Evolutionary conservation across 1,140 invertebrate species (phyloP).

Genomic region (Asobara japonica): DNA sequence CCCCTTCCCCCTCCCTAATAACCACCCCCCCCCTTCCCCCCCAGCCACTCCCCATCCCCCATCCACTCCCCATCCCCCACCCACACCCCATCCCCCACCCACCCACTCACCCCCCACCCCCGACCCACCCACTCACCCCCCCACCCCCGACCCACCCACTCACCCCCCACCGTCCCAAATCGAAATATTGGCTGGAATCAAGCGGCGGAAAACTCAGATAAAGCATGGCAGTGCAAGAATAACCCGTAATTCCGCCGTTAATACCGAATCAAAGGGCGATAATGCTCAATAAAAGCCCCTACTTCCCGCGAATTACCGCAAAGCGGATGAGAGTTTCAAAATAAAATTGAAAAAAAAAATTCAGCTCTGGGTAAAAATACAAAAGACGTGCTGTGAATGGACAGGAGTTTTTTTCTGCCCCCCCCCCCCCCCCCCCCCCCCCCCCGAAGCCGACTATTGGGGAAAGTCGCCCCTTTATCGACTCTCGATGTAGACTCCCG

Average conservation of each 20-base stretch:
- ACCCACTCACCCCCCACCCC: no score
- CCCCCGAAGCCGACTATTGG: not conserved
- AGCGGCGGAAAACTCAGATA: not conserved
- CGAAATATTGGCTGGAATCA: not conserved
- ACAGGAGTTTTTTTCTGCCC: not conserved
- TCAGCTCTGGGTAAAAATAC: not conserved
- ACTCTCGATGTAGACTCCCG: conserved; percentile 13
- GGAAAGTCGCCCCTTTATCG: conserved; percentile 17
- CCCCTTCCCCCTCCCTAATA: no score
- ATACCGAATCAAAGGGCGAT: not conserved
- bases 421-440: not conserved
- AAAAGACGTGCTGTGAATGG: conserved; percentile 22
- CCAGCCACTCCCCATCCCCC: no score
- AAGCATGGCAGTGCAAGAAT: not conserved
- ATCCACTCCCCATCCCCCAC: no score
- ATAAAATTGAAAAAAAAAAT: conserved; percentile 7
- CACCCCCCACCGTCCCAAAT: no score
- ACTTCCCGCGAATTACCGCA: conserved; percentile 5
- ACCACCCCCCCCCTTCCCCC: no score
- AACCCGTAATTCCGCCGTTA: not conserved
- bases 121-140: no score
- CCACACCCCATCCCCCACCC: no score
- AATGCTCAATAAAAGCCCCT: conserved; percentile 13
- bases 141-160: no score
- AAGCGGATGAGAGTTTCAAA: conserved; percentile 12